Percentiles rank a stretch among this genome's conserved stretches.
These are phyloP conservation scores for Pelochelys cantorii DNA, from an alignment of 2,797 vertebrate genomes.

Conservation along the genomic window DNA sequence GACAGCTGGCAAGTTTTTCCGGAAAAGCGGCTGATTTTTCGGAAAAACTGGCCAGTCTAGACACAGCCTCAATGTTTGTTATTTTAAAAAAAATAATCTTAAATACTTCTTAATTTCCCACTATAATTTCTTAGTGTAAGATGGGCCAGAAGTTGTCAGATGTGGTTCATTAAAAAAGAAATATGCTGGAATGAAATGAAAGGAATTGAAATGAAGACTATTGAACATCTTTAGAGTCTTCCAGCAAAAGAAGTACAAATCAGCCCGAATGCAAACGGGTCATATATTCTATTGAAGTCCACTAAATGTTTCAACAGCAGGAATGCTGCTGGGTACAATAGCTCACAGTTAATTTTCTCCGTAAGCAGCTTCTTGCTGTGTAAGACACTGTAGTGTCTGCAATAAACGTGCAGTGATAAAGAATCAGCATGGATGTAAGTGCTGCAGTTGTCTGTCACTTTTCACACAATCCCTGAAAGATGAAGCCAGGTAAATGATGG, in stretches of 20 bases:
- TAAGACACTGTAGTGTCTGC: neutral
- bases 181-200: neutral
- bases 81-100: neutral
- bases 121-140: neutral
- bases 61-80: neutral
- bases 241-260: conserved; percentile 2
- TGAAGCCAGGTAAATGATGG: neutral
- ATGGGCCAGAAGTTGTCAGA: neutral
- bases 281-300: conserved; percentile 5
- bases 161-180: conserved; percentile 19
- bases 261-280: conserved; percentile 11
- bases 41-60: no score
- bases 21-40: no score
- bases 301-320: neutral
- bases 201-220: conserved; percentile 3
- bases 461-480: neutral
- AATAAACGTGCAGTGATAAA: neutral
- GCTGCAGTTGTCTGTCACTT: conserved; percentile 24
- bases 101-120: neutral
- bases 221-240: neutral
- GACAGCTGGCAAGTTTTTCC: no score
- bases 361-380: neutral
- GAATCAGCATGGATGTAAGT: neutral
- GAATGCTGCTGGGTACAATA: neutral
- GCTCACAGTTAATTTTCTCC: conserved; percentile 27